A percentile compares a stretch with the other conserved stretches of the same genome.
These are phyloP conservation scores for Lophura nycthemera DNA, from an alignment of 2,113 vertebrate genomes.

Conservation along the genomic window DNA sequence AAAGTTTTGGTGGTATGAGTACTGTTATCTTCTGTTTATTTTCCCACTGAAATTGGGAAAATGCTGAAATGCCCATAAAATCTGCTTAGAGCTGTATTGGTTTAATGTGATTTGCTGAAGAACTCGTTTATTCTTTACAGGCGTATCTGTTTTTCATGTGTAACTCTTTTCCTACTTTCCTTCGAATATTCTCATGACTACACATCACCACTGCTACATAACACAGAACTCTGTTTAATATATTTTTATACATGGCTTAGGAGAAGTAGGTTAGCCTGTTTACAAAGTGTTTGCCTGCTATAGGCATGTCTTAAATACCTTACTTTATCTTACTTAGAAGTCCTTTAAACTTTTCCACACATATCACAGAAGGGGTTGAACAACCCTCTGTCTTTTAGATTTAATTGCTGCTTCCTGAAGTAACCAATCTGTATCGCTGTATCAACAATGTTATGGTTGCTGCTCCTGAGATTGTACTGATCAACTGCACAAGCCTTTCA, in stretches of 20 bases:
- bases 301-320: not conserved
- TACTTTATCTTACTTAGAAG: not conserved
- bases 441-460: not conserved
- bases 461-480: not conserved
- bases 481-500: slow-evolving; percentile 22
- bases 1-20: not conserved
- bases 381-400: not conserved
- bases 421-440: not conserved
- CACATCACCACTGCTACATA: not conserved
- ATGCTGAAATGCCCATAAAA: not conserved
- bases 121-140: not conserved
- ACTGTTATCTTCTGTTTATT: not conserved
- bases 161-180: not conserved
- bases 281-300: not conserved
- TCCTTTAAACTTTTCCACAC: not conserved
- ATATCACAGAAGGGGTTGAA: not conserved
- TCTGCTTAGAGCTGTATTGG: not conserved
- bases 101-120: not conserved
- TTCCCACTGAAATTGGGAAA: not conserved
- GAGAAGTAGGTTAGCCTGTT: not conserved
- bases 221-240: slow-evolving; percentile 3
- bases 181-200: not conserved
- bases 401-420: slow-evolving; percentile 14
- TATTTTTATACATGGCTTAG: not conserved
- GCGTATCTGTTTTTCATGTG: not conserved